Percentiles rank a stretch among this genome's conserved stretches.
phyloP scores from a whole-genome alignment of 2,888 invertebrate species.

The Drosophila barbarae region DNA sequence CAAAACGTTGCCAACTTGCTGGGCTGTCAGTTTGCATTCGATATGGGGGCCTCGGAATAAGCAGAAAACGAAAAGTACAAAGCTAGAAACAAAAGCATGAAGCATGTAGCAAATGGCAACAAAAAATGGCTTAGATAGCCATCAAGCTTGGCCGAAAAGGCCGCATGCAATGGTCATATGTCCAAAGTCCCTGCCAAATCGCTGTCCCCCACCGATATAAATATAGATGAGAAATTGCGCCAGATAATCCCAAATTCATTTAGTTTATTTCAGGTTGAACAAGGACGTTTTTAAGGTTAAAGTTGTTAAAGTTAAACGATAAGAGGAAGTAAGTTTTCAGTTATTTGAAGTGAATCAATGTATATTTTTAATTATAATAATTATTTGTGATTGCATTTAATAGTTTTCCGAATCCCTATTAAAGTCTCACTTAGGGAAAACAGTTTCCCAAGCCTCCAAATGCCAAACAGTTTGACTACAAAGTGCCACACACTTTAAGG shows the following conservation, averaged over 20 bases:
- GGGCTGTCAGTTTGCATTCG: constrained; percentile 38
- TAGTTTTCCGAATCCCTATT: not conserved
- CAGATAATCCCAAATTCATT: not conserved
- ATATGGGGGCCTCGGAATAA: constrained; percentile 18
- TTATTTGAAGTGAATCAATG: no score
- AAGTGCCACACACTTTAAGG: constrained; percentile 1
- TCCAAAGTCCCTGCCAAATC: constrained; percentile 6
- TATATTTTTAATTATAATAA: no score
- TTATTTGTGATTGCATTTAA: not conserved
- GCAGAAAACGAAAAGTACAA: not conserved
- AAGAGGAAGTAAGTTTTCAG: not conserved
- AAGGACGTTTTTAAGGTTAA: not conserved
- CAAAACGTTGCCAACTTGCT: constrained; percentile 38
- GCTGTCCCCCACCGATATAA: not conserved
- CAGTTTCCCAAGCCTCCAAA: not conserved
- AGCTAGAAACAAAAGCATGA: not conserved
- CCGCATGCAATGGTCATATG: constrained; percentile 27
- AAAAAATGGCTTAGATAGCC: constrained; percentile 2
- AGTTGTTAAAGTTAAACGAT: not conserved
- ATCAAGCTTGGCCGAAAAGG: not conserved
- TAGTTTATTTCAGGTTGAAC: not conserved
- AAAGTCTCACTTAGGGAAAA: not conserved
- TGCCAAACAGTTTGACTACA: constrained; percentile 12
- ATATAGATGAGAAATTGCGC: not conserved
- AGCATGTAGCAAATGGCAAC: not conserved